A percentile compares a stretch with the other conserved stretches of the same genome.
Conservation (phyloP, 2,888 invertebrate genomes). For the Mythimna lalbum region DNA sequence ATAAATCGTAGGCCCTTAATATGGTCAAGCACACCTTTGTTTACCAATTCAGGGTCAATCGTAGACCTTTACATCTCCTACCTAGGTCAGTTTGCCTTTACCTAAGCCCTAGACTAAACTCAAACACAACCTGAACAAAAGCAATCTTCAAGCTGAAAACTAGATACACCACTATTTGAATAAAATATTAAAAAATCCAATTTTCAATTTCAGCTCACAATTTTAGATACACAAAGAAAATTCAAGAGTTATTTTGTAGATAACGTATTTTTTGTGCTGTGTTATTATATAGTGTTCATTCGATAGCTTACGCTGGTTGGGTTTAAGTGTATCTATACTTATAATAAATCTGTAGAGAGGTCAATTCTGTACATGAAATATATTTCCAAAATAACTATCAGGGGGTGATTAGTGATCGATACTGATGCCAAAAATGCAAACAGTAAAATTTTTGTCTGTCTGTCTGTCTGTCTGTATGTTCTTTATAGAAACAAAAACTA, state of each 20-base stretch:
- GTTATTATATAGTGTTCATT: conserved; percentile 7
- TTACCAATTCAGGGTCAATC: no score
- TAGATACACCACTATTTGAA: conserved; percentile 19
- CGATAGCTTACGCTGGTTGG: not conserved
- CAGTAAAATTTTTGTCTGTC: no score
- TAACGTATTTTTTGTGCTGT: conserved; percentile 14
- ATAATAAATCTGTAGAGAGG: no score
- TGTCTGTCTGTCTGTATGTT: no score
- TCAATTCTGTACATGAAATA: no score
- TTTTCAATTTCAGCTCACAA: conserved; percentile 40
- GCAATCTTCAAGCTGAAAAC: conserved; percentile 25
- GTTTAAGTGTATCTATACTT: no score
- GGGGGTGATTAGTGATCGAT: no score
- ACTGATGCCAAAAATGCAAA: no score
- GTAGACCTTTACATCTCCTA: not conserved
- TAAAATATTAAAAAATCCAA: conserved; percentile 43
- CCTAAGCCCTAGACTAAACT: conserved; percentile 6
- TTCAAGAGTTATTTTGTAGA: conserved; percentile 13
- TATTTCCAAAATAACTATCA: no score
- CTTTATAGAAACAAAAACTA: no score
- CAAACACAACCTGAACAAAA: conserved; percentile 30
- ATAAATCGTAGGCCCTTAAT: no score
- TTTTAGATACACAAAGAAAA: conserved; percentile 49
- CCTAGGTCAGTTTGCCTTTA: not conserved
- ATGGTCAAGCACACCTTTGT: no score